Conservation (phyloP, 2,797 vertebrate species). For the Cryptoblepharus egeriae region DNA sequence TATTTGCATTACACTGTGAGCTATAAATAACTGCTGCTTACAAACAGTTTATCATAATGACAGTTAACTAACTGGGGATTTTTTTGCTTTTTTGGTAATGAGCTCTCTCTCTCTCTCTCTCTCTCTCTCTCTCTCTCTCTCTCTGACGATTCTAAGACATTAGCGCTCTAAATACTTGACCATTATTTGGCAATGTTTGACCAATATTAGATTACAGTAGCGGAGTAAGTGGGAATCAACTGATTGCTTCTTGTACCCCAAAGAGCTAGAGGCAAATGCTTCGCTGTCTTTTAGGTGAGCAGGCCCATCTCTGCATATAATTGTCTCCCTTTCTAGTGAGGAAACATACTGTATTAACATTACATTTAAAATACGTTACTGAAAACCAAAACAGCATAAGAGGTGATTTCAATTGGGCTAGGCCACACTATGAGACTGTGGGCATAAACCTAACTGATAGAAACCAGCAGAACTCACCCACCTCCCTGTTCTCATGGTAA, state of each 20-base stretch:
- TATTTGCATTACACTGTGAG: constrained; percentile 19
- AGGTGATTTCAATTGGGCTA: not conserved
- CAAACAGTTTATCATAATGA: constrained; percentile 23
- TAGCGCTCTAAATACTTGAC: not conserved
- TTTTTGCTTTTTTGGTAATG: constrained; percentile 3
- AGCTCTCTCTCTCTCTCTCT: constrained; percentile 3
- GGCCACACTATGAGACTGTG: not conserved
- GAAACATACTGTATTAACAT: not conserved
- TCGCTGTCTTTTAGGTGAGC: not conserved
- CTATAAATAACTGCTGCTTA: constrained; percentile 39
- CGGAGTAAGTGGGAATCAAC: not conserved
- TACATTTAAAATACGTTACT: not conserved
- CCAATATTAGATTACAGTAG: not conserved
- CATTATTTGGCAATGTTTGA: not conserved
- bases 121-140: not conserved
- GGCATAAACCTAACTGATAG: too few relatives aligned
- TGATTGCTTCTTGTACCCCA: not conserved
- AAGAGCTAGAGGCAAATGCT: not conserved
- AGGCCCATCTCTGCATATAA: not conserved
- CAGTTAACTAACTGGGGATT: constrained; percentile 13
- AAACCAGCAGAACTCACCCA: too few relatives aligned
- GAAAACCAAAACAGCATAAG: not conserved
- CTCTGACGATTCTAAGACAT: constrained; percentile 5
- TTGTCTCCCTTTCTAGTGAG: not conserved
- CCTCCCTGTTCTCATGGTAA: too few relatives aligned